These are phyloP conservation scores for Coregonus clupeaformis DNA, from an alignment of 2,113 vertebrate genomes.

Conservation along the genomic window DNA sequence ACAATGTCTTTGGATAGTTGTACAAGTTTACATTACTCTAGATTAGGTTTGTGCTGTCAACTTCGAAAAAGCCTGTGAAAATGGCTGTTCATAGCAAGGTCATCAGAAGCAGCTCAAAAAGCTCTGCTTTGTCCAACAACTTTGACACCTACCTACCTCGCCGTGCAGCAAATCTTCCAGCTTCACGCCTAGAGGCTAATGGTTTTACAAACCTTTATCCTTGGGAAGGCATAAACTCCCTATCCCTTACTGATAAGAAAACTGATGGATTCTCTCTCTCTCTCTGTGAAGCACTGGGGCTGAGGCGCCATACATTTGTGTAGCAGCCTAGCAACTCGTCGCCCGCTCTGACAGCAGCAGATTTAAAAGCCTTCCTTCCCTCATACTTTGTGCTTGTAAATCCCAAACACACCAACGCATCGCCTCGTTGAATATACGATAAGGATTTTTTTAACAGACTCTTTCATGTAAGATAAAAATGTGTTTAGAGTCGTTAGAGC, in stretches of 20 bases:
- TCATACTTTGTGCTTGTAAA: constrained; percentile 6
- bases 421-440: constrained; percentile 35
- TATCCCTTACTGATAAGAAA: constrained; percentile 6
- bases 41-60: no score
- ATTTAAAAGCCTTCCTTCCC: constrained; percentile 36
- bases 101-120: background rate
- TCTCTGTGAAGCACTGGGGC: no score
- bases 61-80: no score
- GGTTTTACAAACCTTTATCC: background rate
- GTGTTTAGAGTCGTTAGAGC: constrained; percentile 66
- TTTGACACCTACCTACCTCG: background rate
- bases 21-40: no score
- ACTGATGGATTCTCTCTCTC: background rate
- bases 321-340: constrained; percentile 21
- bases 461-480: constrained; percentile 58
- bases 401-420: constrained; percentile 30
- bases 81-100: no score
- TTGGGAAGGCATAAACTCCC: background rate
- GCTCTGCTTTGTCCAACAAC: constrained; percentile 9
- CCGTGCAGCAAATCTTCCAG: background rate
- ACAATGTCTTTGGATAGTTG: no score
- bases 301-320: background rate
- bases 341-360: constrained; percentile 34
- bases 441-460: constrained; percentile 41
- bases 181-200: background rate